Conservation (phyloP, 2,113 vertebrate genomes). For the Psettodes erumei region DNA sequence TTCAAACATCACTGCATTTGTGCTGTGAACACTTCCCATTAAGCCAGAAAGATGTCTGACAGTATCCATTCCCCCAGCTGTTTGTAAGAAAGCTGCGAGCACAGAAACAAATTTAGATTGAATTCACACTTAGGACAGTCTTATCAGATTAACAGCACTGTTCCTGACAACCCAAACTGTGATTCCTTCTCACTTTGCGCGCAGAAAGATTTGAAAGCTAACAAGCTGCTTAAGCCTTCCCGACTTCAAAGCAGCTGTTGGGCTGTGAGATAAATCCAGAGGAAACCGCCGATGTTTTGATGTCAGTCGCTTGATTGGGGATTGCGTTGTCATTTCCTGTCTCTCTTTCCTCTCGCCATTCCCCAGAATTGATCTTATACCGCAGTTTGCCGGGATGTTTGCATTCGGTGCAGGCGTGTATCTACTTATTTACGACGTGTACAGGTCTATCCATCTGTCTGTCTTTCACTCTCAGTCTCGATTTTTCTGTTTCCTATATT, state of each 20-base stretch:
- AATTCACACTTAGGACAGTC: constrained; percentile 34
- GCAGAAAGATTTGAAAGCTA: constrained; percentile 60
- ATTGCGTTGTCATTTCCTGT: not conserved
- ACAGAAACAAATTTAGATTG: constrained; percentile 33
- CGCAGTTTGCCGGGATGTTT: constrained; percentile 9
- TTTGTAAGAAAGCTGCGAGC: constrained; percentile 6
- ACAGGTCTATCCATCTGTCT: not conserved
- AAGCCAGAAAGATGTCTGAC: not conserved
- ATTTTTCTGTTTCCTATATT: not conserved
- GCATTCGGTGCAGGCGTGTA: not conserved
- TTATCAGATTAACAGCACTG: constrained; percentile 54
- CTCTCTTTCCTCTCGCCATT: not conserved
- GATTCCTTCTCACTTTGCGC: constrained; percentile 54
- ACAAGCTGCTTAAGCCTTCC: constrained; percentile 63
- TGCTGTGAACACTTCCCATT: not conserved
- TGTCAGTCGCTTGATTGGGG: constrained; percentile 32
- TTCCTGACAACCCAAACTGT: constrained; percentile 47
- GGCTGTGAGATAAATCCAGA: constrained; percentile 48
- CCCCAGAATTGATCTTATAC: constrained; percentile 7
- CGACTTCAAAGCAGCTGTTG: constrained; percentile 63
- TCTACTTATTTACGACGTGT: not conserved
- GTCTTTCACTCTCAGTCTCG: not conserved
- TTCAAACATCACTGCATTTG: not conserved
- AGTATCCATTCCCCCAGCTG: not conserved
- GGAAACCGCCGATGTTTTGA: constrained; percentile 49